Percentiles rank a stretch among this genome's conserved stretches.
These are phyloP conservation scores for Sipha flava DNA, from an alignment of 1,140 invertebrate species.

Conservation along the genomic window DNA sequence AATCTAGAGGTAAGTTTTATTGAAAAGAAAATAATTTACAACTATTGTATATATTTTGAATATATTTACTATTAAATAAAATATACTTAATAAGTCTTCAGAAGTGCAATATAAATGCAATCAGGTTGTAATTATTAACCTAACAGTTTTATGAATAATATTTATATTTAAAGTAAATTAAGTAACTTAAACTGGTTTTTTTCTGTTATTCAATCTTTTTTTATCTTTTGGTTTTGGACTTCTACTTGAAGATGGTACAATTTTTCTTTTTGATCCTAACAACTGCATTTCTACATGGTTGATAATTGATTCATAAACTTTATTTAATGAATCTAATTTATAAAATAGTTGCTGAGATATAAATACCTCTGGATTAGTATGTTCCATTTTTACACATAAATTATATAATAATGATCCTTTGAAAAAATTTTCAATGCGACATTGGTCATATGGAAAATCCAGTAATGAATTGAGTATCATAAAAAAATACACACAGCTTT, in stretches of 20 bases:
- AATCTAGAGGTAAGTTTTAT: slow-evolving; percentile 40
- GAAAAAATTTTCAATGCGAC: slow-evolving; percentile 2
- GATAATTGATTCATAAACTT: background rate
- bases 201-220: background rate
- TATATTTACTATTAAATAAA: background rate
- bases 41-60: background rate
- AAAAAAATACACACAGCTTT: slow-evolving; percentile 21
- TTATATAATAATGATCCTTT: slow-evolving; percentile 31
- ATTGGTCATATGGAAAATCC: slow-evolving; percentile 22
- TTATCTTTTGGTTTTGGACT: background rate
- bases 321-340: background rate
- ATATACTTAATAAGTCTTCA: background rate
- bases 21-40: background rate
- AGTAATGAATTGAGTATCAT: slow-evolving; percentile 26
- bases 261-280: background rate
- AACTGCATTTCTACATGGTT: background rate
- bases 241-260: background rate
- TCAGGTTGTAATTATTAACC: too few relatives aligned
- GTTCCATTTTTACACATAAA: slow-evolving; percentile 23
- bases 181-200: too few relatives aligned
- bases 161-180: too few relatives aligned
- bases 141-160: too few relatives aligned
- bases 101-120: too few relatives aligned
- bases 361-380: background rate
- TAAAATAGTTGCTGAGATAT: background rate